A percentile compares a stretch with the other conserved stretches of the same genome.
Evolutionary conservation across 2,113 vertebrate species (phyloP).

Genomic region (Plectropomus leopardus): DNA sequence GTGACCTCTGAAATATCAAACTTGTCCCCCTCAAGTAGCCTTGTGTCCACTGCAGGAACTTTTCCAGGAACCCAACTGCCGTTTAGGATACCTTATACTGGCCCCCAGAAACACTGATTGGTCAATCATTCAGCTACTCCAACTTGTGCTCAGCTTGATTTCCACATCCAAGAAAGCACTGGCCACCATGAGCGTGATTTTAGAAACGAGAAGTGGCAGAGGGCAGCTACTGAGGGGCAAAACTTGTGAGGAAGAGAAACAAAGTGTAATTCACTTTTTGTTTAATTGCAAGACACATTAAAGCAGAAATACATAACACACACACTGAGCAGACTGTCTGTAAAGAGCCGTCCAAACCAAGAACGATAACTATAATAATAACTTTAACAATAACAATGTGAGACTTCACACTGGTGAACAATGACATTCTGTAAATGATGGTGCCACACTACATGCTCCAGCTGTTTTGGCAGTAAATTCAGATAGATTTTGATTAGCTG

Average conservation of each 20-base stretch:
- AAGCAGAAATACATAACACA: neutral
- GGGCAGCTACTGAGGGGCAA: neutral
- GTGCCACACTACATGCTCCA: too few species aligned
- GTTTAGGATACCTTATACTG: neutral
- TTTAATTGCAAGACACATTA: neutral
- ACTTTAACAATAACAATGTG: too few species aligned
- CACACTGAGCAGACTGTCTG: neutral
- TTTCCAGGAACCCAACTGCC: neutral
- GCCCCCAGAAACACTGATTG: neutral
- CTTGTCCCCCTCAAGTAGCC: neutral
- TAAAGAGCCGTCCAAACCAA: too few species aligned
- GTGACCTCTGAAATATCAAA: neutral
- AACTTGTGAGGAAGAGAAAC: neutral
- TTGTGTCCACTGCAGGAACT: neutral
- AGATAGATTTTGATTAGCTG: too few species aligned
- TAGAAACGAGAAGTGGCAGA: neutral
- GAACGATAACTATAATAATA: too few species aligned
- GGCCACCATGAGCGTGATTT: too few species aligned
- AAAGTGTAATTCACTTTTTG: neutral
- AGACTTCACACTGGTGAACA: too few species aligned
- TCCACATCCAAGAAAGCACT: neutral
- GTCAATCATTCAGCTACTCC: neutral
- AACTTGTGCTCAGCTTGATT: too few species aligned
- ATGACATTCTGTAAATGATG: too few species aligned
- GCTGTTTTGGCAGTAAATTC: too few species aligned